phyloP scores from a whole-genome alignment of 1,140 invertebrate species.

The Andrena cerasifolii region DNA sequence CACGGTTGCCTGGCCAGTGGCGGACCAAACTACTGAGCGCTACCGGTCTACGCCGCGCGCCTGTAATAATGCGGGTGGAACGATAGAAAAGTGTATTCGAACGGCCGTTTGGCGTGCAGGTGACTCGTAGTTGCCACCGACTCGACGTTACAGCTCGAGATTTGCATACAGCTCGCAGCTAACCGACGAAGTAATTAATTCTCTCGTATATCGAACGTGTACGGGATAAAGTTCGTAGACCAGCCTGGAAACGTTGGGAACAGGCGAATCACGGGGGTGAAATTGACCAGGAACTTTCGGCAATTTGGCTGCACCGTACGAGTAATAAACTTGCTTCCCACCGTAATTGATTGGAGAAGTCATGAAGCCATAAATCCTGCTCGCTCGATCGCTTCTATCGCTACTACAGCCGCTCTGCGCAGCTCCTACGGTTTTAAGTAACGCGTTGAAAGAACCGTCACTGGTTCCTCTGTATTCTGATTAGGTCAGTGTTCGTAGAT shows the following conservation, averaged over 20 bases:
- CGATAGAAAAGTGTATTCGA: neutral
- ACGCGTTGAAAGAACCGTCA: no score
- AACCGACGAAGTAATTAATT: slow-evolving; percentile 20
- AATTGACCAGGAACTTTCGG: slow-evolving; percentile 68
- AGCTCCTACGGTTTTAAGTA: no score
- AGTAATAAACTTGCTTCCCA: slow-evolving; percentile 61
- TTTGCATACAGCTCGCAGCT: slow-evolving; percentile 7
- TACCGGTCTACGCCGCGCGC: no score
- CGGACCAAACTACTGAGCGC: no score
- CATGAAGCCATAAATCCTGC: neutral
- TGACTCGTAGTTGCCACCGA: neutral
- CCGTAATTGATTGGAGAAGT: slow-evolving; percentile 10
- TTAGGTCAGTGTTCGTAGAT: no score
- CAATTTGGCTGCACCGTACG: slow-evolving; percentile 56
- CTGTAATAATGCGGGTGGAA: neutral
- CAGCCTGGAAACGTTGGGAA: neutral
- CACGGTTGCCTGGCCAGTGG: neutral
- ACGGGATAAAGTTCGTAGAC: slow-evolving; percentile 35
- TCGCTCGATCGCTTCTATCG: neutral
- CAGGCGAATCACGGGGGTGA: slow-evolving; percentile 33
- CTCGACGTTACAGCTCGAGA: neutral
- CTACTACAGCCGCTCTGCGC: no score
- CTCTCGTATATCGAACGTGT: neutral
- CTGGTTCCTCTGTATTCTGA: no score
- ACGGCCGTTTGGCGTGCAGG: neutral